These are phyloP conservation scores for Zaprionus lachaisei DNA, from an alignment of 1,140 invertebrate species.

Conservation along the genomic window DNA sequence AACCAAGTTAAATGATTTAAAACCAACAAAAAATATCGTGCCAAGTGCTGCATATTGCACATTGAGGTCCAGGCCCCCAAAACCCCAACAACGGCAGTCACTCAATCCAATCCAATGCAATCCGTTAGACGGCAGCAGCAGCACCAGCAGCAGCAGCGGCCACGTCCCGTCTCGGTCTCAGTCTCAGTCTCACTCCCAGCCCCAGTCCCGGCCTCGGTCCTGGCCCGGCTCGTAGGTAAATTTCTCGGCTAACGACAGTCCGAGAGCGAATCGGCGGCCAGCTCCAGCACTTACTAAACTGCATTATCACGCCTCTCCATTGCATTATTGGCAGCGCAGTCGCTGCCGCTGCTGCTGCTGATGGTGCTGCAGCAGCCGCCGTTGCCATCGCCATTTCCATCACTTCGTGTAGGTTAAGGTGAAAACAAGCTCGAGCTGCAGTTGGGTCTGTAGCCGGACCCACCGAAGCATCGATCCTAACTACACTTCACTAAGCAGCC, in stretches of 20 bases:
- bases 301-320: constrained; percentile 82
- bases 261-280: constrained; percentile 32
- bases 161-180: constrained; percentile 52
- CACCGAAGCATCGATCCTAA: constrained; percentile 69
- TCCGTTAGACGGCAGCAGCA: constrained; percentile 67
- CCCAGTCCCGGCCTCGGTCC: neutral
- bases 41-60: constrained; percentile 81
- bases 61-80: constrained; percentile 34
- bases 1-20: constrained; percentile 81
- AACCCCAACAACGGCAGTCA: constrained; percentile 65
- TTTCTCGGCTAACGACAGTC: constrained; percentile 38
- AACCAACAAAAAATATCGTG: constrained; percentile 82
- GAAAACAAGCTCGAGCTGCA: constrained; percentile 66
- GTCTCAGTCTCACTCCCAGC: neutral
- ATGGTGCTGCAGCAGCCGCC: constrained; percentile 18
- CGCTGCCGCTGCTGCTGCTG: constrained; percentile 4
- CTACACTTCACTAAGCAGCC: constrained; percentile 78
- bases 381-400: constrained; percentile 32
- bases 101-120: constrained; percentile 60
- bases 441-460: constrained; percentile 35
- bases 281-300: constrained; percentile 78
- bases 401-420: constrained; percentile 67
- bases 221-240: constrained; percentile 40
- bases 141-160: constrained; percentile 55
- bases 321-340: constrained; percentile 76